These are phyloP conservation scores for Ursus arctos DNA, from an alignment of 2,113 vertebrate genomes.

Conservation along the genomic window DNA sequence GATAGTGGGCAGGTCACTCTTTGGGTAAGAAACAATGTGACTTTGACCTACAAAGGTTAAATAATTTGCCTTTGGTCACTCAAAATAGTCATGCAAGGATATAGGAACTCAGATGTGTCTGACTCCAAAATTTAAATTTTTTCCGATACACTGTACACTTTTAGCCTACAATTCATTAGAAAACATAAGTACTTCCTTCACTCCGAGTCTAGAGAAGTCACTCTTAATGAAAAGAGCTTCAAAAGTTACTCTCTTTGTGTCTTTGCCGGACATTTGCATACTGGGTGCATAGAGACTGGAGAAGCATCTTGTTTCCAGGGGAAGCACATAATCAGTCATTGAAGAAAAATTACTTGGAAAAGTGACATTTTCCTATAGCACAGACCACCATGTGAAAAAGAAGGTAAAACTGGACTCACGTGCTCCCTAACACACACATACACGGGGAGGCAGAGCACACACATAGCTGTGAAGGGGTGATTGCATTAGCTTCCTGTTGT, in stretches of 20 bases:
- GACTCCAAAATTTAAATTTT: neutral
- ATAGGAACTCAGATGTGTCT: neutral
- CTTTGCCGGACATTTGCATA: neutral
- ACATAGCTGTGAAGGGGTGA: neutral
- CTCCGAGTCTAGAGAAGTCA: neutral
- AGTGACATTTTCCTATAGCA: neutral
- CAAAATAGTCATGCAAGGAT: neutral
- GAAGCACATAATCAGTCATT: neutral
- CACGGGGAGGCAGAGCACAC: neutral
- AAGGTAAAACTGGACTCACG: neutral
- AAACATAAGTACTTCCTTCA: neutral
- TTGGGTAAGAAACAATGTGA: neutral
- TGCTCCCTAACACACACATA: neutral
- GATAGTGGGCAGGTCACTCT: neutral
- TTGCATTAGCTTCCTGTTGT: neutral
- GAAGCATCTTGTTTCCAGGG: neutral
- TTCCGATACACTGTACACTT: neutral
- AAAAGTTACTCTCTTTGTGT: neutral
- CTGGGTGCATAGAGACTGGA: neutral
- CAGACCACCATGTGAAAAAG: neutral
- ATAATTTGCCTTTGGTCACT: neutral
- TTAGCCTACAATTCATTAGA: neutral
- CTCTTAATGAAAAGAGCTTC: neutral
- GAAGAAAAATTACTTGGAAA: neutral
- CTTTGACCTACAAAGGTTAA: neutral